A percentile compares a stretch with the other conserved stretches of the same genome.
These are phyloP conservation scores for Picus viridis DNA, from an alignment of 2,797 vertebrate species.

Conservation along the genomic window DNA sequence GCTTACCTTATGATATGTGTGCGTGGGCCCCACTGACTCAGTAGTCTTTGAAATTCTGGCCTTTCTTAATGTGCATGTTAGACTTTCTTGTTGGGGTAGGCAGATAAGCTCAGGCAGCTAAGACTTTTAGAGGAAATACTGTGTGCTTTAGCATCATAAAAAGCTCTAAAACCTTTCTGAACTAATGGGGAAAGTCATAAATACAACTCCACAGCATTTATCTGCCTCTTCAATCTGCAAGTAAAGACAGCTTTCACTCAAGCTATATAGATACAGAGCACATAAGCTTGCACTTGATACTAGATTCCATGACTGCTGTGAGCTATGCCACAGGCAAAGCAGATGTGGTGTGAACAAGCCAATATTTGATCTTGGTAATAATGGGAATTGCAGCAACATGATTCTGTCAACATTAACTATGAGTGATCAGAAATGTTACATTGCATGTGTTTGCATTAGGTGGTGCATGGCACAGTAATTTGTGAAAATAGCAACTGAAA, in stretches of 20 bases:
- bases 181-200: neutral
- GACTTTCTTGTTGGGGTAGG: neutral
- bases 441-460: neutral
- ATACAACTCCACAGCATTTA: neutral
- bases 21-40: neutral
- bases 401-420: neutral
- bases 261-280: neutral
- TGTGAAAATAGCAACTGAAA: neutral
- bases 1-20: neutral
- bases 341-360: neutral
- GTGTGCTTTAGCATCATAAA: neutral
- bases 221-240: neutral
- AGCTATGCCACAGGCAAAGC: neutral
- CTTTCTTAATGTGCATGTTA: neutral
- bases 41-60: neutral
- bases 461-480: neutral
- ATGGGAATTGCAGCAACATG: neutral
- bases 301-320: neutral
- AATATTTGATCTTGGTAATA: neutral
- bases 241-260: neutral
- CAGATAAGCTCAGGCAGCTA: neutral
- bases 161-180: neutral
- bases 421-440: neutral
- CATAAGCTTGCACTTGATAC: neutral
- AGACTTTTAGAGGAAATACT: neutral